Conservation (phyloP, 2,888 invertebrate genomes). For the Deilephila porcellus region DNA sequence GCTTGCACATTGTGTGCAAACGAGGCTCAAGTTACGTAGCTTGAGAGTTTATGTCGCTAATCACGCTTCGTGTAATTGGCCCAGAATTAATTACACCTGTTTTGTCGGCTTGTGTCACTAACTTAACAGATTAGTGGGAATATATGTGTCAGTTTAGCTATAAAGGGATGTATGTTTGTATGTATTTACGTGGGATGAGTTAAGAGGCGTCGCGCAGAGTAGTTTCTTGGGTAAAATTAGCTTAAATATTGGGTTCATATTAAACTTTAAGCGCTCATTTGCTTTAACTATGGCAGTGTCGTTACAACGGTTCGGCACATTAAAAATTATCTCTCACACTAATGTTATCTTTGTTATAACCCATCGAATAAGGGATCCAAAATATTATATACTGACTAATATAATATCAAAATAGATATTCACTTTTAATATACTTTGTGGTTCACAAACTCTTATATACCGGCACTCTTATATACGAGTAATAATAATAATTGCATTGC, state of each 20-base stretch:
- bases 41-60: slow-evolving; percentile 56
- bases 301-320: too few relatives aligned
- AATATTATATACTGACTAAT: too few relatives aligned
- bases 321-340: too few relatives aligned
- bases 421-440: too few relatives aligned
- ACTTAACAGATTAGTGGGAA: slow-evolving; percentile 35
- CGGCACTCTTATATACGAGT: too few relatives aligned
- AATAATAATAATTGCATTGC: too few relatives aligned
- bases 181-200: neutral
- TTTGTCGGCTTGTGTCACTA: slow-evolving; percentile 54
- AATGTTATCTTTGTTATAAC: too few relatives aligned
- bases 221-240: neutral
- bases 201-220: neutral
- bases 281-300: too few relatives aligned
- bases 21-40: slow-evolving; percentile 39
- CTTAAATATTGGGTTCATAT: neutral
- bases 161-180: neutral
- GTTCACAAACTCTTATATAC: neutral
- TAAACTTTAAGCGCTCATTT: too few relatives aligned
- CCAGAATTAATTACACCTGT: slow-evolving; percentile 73
- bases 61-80: slow-evolving; percentile 70
- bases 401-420: too few relatives aligned
- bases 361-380: too few relatives aligned
- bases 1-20: slow-evolving; percentile 31
- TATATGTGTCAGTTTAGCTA: slow-evolving; percentile 13